These are phyloP conservation scores for Tretioscincus oriximinensis DNA, from an alignment of 2,113 vertebrate genomes.

Conservation along the genomic window DNA sequence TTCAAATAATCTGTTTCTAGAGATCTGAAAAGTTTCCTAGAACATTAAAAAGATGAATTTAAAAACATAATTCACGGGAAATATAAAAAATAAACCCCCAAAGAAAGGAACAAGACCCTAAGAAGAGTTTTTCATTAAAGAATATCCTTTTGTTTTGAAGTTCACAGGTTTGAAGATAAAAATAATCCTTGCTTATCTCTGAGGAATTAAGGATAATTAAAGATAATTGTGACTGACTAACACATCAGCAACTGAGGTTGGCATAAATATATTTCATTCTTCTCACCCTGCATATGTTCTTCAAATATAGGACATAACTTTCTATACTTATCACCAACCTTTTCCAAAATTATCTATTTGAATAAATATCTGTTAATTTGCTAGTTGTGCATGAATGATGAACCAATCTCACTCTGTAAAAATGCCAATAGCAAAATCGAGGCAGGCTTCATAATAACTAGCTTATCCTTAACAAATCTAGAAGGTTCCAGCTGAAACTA, in stretches of 20 bases:
- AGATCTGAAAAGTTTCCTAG: constrained; percentile 68
- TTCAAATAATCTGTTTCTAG: constrained; percentile 58
- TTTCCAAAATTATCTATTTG: neutral
- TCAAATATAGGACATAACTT: neutral
- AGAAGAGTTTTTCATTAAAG: neutral
- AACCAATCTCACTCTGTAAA: neutral
- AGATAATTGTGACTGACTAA: neutral
- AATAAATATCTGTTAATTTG: neutral
- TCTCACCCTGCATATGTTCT: neutral
- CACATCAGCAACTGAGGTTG: neutral
- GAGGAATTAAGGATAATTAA: neutral
- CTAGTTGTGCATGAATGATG: neutral
- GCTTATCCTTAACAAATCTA: neutral
- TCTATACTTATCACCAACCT: neutral
- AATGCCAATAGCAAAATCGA: neutral
- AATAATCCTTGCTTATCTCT: neutral
- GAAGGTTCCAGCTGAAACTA: neutral
- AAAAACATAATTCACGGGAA: constrained; percentile 25
- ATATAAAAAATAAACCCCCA: neutral
- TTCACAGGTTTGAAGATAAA: neutral
- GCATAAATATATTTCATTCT: neutral
- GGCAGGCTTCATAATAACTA: neutral
- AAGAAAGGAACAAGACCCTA: neutral
- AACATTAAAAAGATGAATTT: constrained; percentile 68
- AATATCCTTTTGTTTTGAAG: neutral